Base-by-base conservation (phyloP, 2,113 vertebrate genomes). In the Hemiscyllium ocellatum region DNA sequence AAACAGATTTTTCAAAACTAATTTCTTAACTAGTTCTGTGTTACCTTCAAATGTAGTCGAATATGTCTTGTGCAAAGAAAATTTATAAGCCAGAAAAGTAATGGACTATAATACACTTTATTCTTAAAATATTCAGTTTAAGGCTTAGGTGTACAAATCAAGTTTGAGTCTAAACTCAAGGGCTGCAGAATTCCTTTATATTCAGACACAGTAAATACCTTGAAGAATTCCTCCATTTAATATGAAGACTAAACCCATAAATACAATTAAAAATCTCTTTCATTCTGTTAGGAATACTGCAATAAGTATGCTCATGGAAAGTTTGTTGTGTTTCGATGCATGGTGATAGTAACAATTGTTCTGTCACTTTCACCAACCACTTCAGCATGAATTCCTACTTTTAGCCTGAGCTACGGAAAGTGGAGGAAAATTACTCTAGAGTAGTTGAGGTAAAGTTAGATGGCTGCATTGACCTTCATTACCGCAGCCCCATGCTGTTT, bases 1-100 rank as follows among this genome's bases (percentile, higher is more conserved):
- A 91, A 93, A 93, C 89, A 66, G 89, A 66, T 93, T 68, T 93
- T 66, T 93, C 89, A n/a, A 91, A n/a, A n/a, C 61, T 91, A 66
- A 61, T 91, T 91, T 37, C 33, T 91, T 56, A 91, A 65, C 56
- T 65, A 61, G 56, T 56, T 91, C 56, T 91, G 29, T 15, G 26
- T 65, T 33, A 91, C 89, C 89, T 93, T 83, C 5, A 37, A 66
- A 61, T n/a, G 7, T 93, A 66, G 61, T 68, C 19, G 2, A 66
- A 2, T 93, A 68, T 83, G 68, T 22, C 89, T 47, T 66, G 56
- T n/a, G 65, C n/a, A 93, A 65, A 22, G 15, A 37, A 52, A 56
- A 50, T 52, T 26, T 56, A 52, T 89, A 61, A 66, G 89, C 61
- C 65, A 65, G 89, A 24, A 93, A 65, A 37, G 61, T 13, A 93